Base-by-base conservation (phyloP, 2,113 vertebrate genomes). In the Emydura subglobosa region DNA sequence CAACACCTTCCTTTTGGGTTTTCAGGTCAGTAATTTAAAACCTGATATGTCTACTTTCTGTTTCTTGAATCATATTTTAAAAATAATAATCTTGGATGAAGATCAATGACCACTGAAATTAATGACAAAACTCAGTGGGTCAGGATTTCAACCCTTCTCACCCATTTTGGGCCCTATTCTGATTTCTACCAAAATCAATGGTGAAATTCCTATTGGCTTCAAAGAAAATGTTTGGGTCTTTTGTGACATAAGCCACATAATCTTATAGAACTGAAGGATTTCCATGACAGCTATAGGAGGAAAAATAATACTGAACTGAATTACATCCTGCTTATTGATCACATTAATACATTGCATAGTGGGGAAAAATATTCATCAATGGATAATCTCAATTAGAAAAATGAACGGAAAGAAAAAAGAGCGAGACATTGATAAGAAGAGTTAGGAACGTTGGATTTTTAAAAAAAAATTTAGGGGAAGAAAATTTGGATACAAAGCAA, bases 401-500 rank as follows among this genome's bases (percentile, higher is more conserved):
- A 39, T 22, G 87, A 65, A 82, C 19, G 42, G 61, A 53, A 54
- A 83, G 61, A 93, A 86, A 86, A 72, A 39, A 1, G 0, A 76
- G 72, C 12, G 80, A 39, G 90, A 27, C 31, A 89, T 29, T 59
- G 88, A 79, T 53, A 94, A 88, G 51, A 76, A 74, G 84, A 27
- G 9, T 29, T 74, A 92, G 10, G 84, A 51, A 74, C 29, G 2
- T 25, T 80, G 6, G 34, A 44, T 89, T 94, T 94, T 21, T 85
- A 39, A 39, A 39, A 39, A 51, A 51, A 51, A 51, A 53, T 86
- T 93, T 94, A 57, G 3, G 2, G 49, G 72, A 92, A 59, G 57
- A 59, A 92, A 92, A 17, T 84, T 83, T 88, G 3, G 0, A 24
- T 91, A 55, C 72, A 85, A 94, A 50, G 61, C 92, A 96, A 96